Evolutionary conservation across 2,113 vertebrate genomes (phyloP), one percentile per base, ranked within the genome.

Genomic region (Rhinoderma darwinii): DNA sequence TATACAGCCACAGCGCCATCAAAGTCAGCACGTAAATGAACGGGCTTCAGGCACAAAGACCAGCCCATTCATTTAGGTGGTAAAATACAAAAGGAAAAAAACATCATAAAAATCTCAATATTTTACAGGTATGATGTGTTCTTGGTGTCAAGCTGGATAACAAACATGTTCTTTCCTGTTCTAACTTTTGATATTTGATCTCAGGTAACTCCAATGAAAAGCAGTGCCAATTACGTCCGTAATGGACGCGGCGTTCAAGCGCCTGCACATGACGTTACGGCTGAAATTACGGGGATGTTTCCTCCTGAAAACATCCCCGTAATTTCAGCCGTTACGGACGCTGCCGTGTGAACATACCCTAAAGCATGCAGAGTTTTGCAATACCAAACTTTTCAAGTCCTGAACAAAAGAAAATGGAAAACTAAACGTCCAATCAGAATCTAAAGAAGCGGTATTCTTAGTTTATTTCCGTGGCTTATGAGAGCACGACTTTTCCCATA

Each of bases 101-200:
- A 35, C 63, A 35, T 68, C 2, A 68, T 25, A 59, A 6, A 68
- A 68, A 68, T 68, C 63, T 18, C 32, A 35, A 18, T 18, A 70
- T 37, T 70, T 11, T 25, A 72, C 37, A 25, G 30, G 17, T 35
- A 17, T 18, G 27, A 68, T 7, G 32, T 68, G 63, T 18, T 30
- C 5, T n/a, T 15, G 9, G 20, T 78, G 47, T 5, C 50, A 54
- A 79, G 32, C 30, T 37, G 30, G 15, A 9, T 27, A 43, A 80
- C 8, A 76, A 76, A 78, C 50, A 39, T 61, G 39, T 43, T n/a
- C 50, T 30, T 17, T 63, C 25, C 56, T 43, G 20, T 59, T 37
- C n/a, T 41, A 63, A 61, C 56, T 44, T 82, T 43, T 63, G 56
- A 82, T 59, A 82, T 82, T 32, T 30, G 37, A 82, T 82, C 56